Percentiles rank a stretch among this genome's conserved stretches.
phyloP scores from a whole-genome alignment of 1,140 invertebrate species.

The Magallana ariakensis region DNA sequence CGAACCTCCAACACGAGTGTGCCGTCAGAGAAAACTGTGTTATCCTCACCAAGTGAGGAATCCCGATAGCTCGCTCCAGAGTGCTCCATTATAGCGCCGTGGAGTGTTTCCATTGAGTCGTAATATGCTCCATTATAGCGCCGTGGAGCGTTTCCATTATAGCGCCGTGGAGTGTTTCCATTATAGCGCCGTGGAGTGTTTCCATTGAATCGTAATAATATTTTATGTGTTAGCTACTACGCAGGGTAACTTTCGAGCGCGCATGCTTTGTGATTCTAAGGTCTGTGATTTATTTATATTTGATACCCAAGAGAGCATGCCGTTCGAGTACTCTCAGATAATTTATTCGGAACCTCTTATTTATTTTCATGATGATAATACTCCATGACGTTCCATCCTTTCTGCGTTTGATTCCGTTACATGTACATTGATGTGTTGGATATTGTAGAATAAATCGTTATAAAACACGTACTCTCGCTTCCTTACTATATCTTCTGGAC shows the following conservation, averaged over 20 bases:
- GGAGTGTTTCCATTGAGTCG: background rate
- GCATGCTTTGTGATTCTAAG: conserved; percentile 19
- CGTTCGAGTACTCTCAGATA: conserved; percentile 8
- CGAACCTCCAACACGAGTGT: conserved; percentile 8
- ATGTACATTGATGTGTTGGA: conserved; percentile 24
- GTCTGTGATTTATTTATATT: conserved; percentile 39
- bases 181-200: background rate
- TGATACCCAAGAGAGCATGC: conserved; percentile 6
- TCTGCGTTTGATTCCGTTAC: conserved; percentile 30
- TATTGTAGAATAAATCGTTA: conserved; percentile 30
- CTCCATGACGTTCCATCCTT: conserved; percentile 27
- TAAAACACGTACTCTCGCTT: background rate
- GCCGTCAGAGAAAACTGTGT: background rate
- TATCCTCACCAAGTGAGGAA: conserved; percentile 1
- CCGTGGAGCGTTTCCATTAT: too few relatives aligned
- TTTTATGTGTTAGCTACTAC: conserved; percentile 29
- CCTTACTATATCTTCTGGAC: background rate
- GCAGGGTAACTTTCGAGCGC: conserved; percentile 15
- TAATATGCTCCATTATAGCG: too few relatives aligned
- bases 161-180: too few relatives aligned
- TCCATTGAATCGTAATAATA: background rate
- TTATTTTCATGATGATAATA: conserved; percentile 37
- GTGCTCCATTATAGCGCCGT: background rate
- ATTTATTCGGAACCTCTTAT: conserved; percentile 36
- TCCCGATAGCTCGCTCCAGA: background rate